Base-by-base conservation (phyloP, 2,797 vertebrate species). In the Bryconaethiops microstoma region DNA sequence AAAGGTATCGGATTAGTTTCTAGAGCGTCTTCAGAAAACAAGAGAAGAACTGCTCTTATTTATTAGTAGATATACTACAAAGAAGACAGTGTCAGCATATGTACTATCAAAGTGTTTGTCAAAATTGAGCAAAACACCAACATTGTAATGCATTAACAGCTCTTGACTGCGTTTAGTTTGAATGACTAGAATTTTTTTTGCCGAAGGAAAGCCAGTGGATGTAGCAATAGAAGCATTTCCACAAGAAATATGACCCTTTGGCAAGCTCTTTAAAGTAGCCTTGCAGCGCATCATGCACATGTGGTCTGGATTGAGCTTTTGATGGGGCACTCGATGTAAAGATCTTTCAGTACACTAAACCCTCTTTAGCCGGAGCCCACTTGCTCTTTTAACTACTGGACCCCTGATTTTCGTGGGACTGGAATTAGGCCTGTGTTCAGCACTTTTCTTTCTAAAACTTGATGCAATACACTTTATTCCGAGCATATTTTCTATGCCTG, bases 281-380 rank as follows among this genome's bases (percentile, higher is more conserved):
- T 74, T 40, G n/a, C 14, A 60, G 67, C 69, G 62, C 50, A 59
- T 77, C 35, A 3, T 63, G 64, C 68, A 78, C 79, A 86, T 80
- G 72, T 85, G 83, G 68, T 76, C 63, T 82, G 72, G 71, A 82
- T 82, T 84, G 79, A 76, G 68, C 57, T 77, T 74, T 65, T 83
- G 76, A 67, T 59, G 69, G 78, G 42, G 68, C 57, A 74, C 77
- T 83, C 67, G 71, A 52, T 77, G 77, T 83, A 63, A 62, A 74
- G 72, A 76, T 82, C 84, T 64, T 84, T 69, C 76, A 76, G 73
- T 82, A 54, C 67, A 74, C 70, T 90, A 92, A 89, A 90, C 85
- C 84, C 89, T 87, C 88, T 88, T 86, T 83, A 93, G 92, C 92
- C 92, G 91, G 90, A 91, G 91, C 62, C 64, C 93, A 68, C 68